Evolutionary conservation across 2,888 invertebrate genomes (phyloP), one percentile per base, ranked within the genome.

Genomic region (Tachina lurida): DNA sequence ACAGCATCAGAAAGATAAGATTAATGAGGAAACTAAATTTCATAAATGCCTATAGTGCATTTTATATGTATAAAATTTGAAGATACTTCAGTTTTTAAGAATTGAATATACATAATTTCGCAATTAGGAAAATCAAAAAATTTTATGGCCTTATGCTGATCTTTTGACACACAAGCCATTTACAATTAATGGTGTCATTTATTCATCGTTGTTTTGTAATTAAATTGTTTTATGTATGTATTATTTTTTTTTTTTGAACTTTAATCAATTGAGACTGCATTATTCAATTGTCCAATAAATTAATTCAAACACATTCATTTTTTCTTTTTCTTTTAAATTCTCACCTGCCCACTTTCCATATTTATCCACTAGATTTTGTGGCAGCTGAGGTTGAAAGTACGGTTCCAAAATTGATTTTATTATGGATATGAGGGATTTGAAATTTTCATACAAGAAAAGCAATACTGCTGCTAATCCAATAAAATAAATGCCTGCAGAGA

Each of bases 301-400:
- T 31, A n/a, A 67, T 67, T 49, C n/a, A 49, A n/a, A 31, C n/a
- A 62, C 2, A 22, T 65, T 10, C 3, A 19, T 74, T 62, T 41
- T 56, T 10, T n/a, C n/a, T 15, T 22, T 19, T 15, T 39, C 10
- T 9, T 31, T 31, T 31, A 31, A 17, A 43, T 10, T 19, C 95
- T 95, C 92, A 97, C 97, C 96, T 91, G 97, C 97, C 97, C 98
- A 98, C 85, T 95, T 94, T 89, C 98, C 98, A 91, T 95, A 97
- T 91, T 95, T 95, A 90, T 95, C 95, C 52, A 93, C 90, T 77
- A 96, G 91, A 15, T 94, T 93, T 88, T 94, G 93, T 87, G 95
- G 95, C 90, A 95, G 94, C 75, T 94, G 91, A 0, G 95, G 95
- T 87, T 95, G 93, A 89, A 96, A 95, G 88, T 94, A 95, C 31